phyloP scores from a whole-genome alignment of 2,888 invertebrate species.

The Macaria notata region DNA sequence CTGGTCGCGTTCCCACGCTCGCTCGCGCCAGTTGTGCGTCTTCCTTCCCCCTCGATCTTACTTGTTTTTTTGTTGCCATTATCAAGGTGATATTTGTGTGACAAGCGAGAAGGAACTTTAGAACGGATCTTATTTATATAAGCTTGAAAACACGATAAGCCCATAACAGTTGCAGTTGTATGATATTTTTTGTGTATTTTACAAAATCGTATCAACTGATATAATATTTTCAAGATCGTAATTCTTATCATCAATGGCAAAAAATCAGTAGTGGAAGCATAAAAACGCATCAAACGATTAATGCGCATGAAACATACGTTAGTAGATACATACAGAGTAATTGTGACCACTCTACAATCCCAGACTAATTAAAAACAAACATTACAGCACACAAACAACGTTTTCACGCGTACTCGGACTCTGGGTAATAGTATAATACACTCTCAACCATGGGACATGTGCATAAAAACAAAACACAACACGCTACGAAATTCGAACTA shows the following conservation, averaged over 20 bases:
- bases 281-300: too few relatives aligned
- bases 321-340: background rate
- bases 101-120: conserved; percentile 51
- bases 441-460: conserved; percentile 66
- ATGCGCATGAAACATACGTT: background rate
- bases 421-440: conserved; percentile 65
- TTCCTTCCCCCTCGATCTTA: conserved; percentile 67
- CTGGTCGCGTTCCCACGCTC: conserved; percentile 80
- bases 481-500: conserved; percentile 12
- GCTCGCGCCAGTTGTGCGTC: conserved; percentile 79
- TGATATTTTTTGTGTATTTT: too few relatives aligned
- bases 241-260: too few relatives aligned
- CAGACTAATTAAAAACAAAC: conserved; percentile 47
- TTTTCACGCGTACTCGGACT: conserved; percentile 61
- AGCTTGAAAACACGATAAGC: conserved; percentile 19
- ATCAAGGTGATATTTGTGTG: conserved; percentile 64
- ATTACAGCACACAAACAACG: conserved; percentile 49
- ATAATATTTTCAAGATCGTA: too few relatives aligned
- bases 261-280: too few relatives aligned
- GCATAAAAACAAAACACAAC: conserved; percentile 43
- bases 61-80: conserved; percentile 60
- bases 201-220: too few relatives aligned
- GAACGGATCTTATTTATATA: conserved; percentile 37
- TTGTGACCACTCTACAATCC: conserved; percentile 9
- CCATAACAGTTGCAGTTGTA: background rate